Conservation (phyloP, 1,140 invertebrate genomes). For the Palaemon carinicauda region DNA sequence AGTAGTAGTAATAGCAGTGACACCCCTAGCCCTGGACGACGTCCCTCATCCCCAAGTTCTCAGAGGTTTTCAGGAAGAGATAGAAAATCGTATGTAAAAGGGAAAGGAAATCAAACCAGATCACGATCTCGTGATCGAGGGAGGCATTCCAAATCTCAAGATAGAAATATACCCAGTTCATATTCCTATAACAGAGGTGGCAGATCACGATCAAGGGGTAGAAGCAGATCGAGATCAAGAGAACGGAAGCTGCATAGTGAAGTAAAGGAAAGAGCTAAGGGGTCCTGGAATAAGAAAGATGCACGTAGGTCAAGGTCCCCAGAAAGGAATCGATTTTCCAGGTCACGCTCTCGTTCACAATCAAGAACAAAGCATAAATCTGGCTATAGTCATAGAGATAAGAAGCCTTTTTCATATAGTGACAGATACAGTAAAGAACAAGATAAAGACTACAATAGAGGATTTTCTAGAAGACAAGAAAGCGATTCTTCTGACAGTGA, state of each 20-base stretch:
- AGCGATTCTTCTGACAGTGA: not conserved
- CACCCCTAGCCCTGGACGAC: not conserved
- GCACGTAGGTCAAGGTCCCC: not conserved
- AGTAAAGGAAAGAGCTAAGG: no score
- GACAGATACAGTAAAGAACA: not conserved
- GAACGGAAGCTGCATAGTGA: not conserved
- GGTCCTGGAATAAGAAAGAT: no score
- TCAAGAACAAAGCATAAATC: not conserved
- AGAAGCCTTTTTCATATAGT: not conserved
- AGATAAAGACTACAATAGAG: no score
- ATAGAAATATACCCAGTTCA: no score
- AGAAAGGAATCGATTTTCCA: not conserved
- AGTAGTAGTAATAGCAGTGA: not conserved
- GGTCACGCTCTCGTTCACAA: not conserved
- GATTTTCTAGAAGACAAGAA: no score
- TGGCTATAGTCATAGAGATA: not conserved
- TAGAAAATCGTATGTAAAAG: not conserved
- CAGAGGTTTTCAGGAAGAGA: no score
- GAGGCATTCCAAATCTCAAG: no score
- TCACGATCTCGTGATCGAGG: no score
- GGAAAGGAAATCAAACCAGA: not conserved
- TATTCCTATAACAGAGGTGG: not conserved
- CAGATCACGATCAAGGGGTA: not conserved
- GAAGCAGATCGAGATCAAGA: slow-evolving; percentile 2
- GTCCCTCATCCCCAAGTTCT: not conserved